Evolutionary conservation across 2,113 vertebrate genomes (phyloP), one percentile per base, ranked within the genome.

Genomic region (Triplophysa dalaica): DNA sequence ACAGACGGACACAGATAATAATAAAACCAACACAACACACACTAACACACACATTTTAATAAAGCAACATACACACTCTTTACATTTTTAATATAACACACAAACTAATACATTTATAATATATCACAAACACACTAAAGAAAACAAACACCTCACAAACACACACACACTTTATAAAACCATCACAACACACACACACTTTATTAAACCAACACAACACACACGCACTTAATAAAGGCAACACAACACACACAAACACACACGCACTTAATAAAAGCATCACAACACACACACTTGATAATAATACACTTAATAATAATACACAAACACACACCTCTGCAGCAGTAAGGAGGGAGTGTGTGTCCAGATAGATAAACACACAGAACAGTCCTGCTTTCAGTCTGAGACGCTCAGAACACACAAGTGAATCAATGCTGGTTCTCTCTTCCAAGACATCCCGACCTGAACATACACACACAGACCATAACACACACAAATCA

Each of bases 301-400:
- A 1, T 24, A 24, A 29, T 29, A n/a, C 24, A 50, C 2, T 9
- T 33, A 2, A 21, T 58, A 60, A 26, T 3, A 8, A 74, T 50
- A 67, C 26, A 58, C 38, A 50, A 26, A 68, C 72, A 90, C 94
- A 95, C 81, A 97, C 95, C 92, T 96, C 94, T 0, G 95, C 96
- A 0, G 94, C 95, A 0, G 88, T 87, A 83, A 98, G 93, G 78
- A 97, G 83, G 0, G 96, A 95, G 82, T 87, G 91, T 6, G 94
- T 94, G 84, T 98, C 95, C 90, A 98, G 89, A 89, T 96, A 98
- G 29, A 94, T 95, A 87, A 97, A 96, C 84, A 97, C 93, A 80
- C 96, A 97, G 88, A 97, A 97, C 0, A 98, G 92, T 12, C 94
- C 94, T 0, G 95, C 96, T 54, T 95, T 85, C 92, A 95, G 92